These are phyloP conservation scores for Aplochiton taeniatus DNA, from an alignment of 2,797 vertebrate species.

Conservation along the genomic window DNA sequence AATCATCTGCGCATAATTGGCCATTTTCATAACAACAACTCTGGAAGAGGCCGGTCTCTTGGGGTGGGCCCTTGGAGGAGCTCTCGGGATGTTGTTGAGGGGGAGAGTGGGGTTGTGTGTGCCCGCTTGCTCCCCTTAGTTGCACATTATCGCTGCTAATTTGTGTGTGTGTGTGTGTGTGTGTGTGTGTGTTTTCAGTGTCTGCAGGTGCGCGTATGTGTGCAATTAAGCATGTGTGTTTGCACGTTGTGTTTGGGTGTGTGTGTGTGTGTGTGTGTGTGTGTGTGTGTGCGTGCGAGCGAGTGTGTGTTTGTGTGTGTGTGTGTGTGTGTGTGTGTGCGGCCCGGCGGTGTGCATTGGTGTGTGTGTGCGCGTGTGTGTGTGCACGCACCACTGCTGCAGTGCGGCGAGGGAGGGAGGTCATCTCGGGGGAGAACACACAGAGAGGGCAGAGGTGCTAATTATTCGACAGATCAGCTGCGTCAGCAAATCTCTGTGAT, in stretches of 20 bases:
- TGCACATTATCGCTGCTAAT: no score
- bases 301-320: not conserved
- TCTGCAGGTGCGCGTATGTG: no score
- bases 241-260: not conserved
- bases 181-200: not conserved
- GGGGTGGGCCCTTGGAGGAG: not conserved
- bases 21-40: not conserved
- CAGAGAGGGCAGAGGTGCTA: slow-evolving; percentile 74
- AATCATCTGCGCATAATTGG: not conserved
- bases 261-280: not conserved
- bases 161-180: not conserved
- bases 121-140: no score
- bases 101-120: no score
- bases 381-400: slow-evolving; percentile 44
- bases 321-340: not conserved
- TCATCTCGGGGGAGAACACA: slow-evolving; percentile 52
- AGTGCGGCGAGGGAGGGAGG: slow-evolving; percentile 49
- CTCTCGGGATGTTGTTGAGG: no score
- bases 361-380: slow-evolving; percentile 30
- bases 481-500: slow-evolving; percentile 78
- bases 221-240: not conserved
- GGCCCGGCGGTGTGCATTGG: no score
- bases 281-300: not conserved
- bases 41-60: not conserved
- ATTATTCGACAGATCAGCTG: slow-evolving; percentile 75